A percentile compares a stretch with the other conserved stretches of the same genome.
Evolutionary conservation across 2,888 invertebrate genomes (phyloP).

Genomic region (Drosophila limbata): DNA sequence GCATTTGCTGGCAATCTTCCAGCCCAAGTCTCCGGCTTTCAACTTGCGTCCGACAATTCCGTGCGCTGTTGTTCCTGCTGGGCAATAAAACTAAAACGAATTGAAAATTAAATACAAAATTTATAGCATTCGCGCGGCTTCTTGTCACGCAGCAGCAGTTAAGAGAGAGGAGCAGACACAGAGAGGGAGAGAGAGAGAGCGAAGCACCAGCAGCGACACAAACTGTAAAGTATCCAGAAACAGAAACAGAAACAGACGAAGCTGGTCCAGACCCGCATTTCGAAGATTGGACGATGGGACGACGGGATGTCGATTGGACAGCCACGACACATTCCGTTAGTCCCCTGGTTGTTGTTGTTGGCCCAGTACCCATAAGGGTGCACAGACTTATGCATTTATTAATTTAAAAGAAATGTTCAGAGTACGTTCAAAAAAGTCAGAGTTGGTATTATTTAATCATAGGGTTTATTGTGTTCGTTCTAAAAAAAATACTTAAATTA

Average conservation of each 20-base stretch:
- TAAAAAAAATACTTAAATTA: no score
- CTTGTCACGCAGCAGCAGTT: slow-evolving; percentile 64
- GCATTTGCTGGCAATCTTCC: slow-evolving; percentile 48
- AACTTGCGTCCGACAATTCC: slow-evolving; percentile 36
- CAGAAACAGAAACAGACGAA: slow-evolving; percentile 1
- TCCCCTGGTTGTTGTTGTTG: slow-evolving; percentile 14
- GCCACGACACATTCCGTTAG: slow-evolving; percentile 70
- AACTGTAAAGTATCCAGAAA: slow-evolving; percentile 33
- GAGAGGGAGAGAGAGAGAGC: background rate
- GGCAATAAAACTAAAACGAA: slow-evolving; percentile 78
- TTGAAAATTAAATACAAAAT: slow-evolving; percentile 80
- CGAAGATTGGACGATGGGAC: slow-evolving; percentile 25
- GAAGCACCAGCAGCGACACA: slow-evolving; percentile 32
- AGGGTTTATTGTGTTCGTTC: no score
- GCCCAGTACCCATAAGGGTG: background rate
- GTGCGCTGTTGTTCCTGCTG: slow-evolving; percentile 41
- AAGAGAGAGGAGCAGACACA: background rate
- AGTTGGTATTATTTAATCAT: background rate
- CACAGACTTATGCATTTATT: background rate
- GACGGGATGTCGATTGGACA: slow-evolving; percentile 31
- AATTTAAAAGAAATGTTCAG: background rate
- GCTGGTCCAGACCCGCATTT: slow-evolving; percentile 29
- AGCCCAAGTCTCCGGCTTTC: slow-evolving; percentile 57
- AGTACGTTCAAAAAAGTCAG: background rate
- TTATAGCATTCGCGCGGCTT: slow-evolving; percentile 73